Evolutionary conservation across 2,888 invertebrate species (phyloP).

Genomic region (Drosophila ustulata): DNA sequence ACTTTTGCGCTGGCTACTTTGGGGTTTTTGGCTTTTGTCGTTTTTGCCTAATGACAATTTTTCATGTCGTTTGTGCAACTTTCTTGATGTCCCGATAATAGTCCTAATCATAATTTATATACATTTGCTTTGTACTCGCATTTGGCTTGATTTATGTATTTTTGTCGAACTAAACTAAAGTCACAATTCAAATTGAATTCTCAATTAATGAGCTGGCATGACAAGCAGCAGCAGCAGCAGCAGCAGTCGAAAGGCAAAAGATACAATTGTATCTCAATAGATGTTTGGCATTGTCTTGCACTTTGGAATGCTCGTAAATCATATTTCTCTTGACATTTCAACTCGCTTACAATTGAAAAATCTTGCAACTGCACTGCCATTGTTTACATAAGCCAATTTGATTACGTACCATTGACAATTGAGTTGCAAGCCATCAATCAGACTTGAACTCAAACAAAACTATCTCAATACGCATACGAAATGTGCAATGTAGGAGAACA

Average conservation of each 20-base stretch:
- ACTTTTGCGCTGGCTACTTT: conserved; percentile 37
- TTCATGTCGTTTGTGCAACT: conserved; percentile 59
- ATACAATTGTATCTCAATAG: conserved; percentile 15
- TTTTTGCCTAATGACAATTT: conserved; percentile 73
- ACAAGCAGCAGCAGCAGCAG: background rate
- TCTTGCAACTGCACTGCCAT: conserved; percentile 38
- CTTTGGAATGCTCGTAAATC: conserved; percentile 53
- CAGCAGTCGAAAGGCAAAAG: background rate
- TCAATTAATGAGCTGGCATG: conserved; percentile 16
- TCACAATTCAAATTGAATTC: conserved; percentile 15
- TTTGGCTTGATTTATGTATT: conserved; percentile 59
- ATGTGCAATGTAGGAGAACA: conserved; percentile 14
- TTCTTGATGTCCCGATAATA: conserved; percentile 64
- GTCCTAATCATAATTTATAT: conserved; percentile 77
- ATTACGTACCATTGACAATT: conserved; percentile 69
- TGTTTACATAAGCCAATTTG: conserved; percentile 75
- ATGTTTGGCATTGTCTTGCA: conserved; percentile 13
- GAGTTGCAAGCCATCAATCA: conserved; percentile 73
- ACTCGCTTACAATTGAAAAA: conserved; percentile 59
- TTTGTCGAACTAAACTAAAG: conserved; percentile 17
- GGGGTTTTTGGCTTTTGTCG: conserved; percentile 26
- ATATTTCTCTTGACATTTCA: conserved; percentile 75
- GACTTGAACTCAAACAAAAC: conserved; percentile 30
- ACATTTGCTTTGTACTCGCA: conserved; percentile 43
- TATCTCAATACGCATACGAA: conserved; percentile 1